Evolutionary conservation across 2,113 vertebrate species (phyloP), one percentile per base, ranked within the genome.

Genomic region (Ceyx melanurus): DNA sequence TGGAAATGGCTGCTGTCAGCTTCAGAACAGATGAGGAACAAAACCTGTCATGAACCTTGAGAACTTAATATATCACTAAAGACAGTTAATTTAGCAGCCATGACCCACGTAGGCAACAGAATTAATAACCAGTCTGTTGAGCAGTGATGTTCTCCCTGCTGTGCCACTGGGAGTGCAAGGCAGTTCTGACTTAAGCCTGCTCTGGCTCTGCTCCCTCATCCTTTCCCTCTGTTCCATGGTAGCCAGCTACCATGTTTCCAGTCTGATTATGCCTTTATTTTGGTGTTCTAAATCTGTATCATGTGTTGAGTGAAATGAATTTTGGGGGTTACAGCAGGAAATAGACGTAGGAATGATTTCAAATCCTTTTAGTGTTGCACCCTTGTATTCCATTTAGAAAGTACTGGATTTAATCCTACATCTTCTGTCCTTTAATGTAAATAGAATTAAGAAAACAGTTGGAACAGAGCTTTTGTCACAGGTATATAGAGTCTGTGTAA

Each of bases 11-110:
- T 94, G 70, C 86, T 97, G 96, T 91, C 96, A 96, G 83, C 68
- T 90, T 84, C 73, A 72, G 65, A 95, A 88, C 33, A 86, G 92
- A 94, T 77, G 87, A 97, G 92, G 93, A 96, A 90, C n/a, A 2
- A 92, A 97, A 95, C 81, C 94, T 97, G 97, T 97, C 97, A 97
- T 2, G 6, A 96, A 95, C 90, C 40, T 82, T 92, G 94, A 96
- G 94, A 97, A 96, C 89, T 97, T 97, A 97, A 97, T 97, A 96
- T 97, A 97, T 97, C 97, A 97, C 90, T 96, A 94, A 97, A 94
- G 96, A 97, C 96, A 97, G 95, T 96, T 97, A 97, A 97, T 97
- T 96, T 97, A 96, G 89, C 93, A 96, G 64, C 82, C 74, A 86
- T 95, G 93, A 94, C 95, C 97, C 88, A 88, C 92, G 94, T 48